Evolutionary conservation across 2,113 vertebrate genomes (phyloP), one percentile per base, ranked within the genome.

Genomic region (Pipra filicauda): DNA sequence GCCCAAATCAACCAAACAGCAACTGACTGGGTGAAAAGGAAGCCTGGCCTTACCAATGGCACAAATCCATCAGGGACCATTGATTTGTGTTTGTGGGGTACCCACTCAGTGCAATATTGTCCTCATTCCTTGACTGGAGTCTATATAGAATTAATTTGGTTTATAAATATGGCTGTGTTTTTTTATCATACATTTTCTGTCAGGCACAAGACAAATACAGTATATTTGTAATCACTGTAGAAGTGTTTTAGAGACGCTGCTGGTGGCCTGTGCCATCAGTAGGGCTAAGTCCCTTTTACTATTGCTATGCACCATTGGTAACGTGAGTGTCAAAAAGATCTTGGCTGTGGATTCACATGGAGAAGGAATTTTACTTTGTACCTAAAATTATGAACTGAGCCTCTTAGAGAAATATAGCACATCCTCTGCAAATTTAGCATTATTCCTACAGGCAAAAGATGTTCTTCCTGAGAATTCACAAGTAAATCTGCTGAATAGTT

Each of bases 311-410:
- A 41, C 44, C 35, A 4, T 1, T 27, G 30, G 39, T 65, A 74
- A 19, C 13, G 16, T 3, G 19, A 51, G 2, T 20, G 27, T 41
- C 57, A 48, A 0, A 0, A 65, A 58, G 33, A 49, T 43, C 33
- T 77, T 33, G 21, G 8, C 0, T 43, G 28, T 27, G 5, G 21
- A 3, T 69, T 26, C 22, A 37, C 28, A 11, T 0, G 1, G 44
- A 74, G 30, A 52, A 4, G 15, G 9, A 13, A 27, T 57, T 93
- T 66, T 81, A 64, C 17, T 88, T 89, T 66, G 24, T 20, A 37
- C 28, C 18, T 78, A 59, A 77, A 86, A 55, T 59, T 28, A 12
- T 71, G 28, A 85, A 33, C 54, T 69, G n/a, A 75, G 12, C 16
- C 27, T 48, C n/a, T n/a, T 30, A 57, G 39, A 64, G 33, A 74